Conservation (phyloP, 1,140 invertebrate species). For the Araneus ventricosus region DNA sequence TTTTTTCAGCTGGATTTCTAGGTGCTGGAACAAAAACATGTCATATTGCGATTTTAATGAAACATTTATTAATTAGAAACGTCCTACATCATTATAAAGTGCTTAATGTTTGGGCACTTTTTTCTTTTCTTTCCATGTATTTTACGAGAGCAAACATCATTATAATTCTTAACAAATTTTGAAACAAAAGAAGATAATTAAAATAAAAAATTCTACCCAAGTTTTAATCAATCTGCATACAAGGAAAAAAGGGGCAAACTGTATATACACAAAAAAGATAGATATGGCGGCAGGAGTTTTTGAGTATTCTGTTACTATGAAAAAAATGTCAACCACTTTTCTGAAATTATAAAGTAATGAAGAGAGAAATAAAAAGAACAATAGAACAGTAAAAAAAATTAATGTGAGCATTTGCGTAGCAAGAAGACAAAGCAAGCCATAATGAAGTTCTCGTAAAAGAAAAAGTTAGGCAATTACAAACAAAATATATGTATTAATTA, state of each 20-base stretch:
- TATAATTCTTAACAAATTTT: not conserved
- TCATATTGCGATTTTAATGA: conserved; percentile 44
- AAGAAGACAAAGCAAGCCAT: too few relatives aligned
- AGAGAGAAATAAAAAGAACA: too few relatives aligned
- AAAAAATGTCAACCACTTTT: not conserved
- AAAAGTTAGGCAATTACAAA: too few relatives aligned
- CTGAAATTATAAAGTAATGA: not conserved
- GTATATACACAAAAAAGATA: too few relatives aligned
- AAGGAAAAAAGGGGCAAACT: too few relatives aligned
- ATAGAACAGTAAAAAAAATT: too few relatives aligned
- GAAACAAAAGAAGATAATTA: not conserved
- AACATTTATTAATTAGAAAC: conserved; percentile 43
- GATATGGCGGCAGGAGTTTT: not conserved
- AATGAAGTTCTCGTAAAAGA: too few relatives aligned
- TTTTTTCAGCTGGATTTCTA: not conserved
- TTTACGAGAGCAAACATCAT: not conserved
- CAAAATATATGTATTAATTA: too few relatives aligned
- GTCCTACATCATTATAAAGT: conserved; percentile 11
- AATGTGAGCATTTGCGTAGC: too few relatives aligned
- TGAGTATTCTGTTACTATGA: not conserved
- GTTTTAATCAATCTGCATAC: too few relatives aligned
- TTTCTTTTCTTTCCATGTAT: not conserved
- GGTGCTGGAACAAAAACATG: conserved; percentile 7
- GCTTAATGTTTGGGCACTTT: not conserved
- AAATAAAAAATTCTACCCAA: too few relatives aligned